Evolutionary conservation across 2,888 invertebrate species (phyloP), one percentile per base, ranked within the genome.

Genomic region (Brachyptera putata): DNA sequence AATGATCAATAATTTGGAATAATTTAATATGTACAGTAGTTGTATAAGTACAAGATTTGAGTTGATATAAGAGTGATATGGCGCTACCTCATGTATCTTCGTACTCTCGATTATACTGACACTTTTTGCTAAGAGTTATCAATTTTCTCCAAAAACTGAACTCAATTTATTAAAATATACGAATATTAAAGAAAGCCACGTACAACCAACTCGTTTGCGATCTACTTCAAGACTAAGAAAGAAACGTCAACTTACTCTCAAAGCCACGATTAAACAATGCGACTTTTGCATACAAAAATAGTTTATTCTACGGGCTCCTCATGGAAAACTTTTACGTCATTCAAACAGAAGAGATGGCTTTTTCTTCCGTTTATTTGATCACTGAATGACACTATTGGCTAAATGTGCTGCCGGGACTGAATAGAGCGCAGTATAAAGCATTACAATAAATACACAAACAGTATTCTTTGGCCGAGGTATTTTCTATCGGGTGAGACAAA

Each of bases 221-320:
- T 30, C 53, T 18, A 11, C 3, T 4, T 11, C 2, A 7, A 13
- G 53, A 53, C 53, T 53, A 53, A 53, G 36, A 34, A 30, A 30
- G 34, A 53, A 22, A 1, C 34, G 34, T 43, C 36, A 16, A 18
- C 36, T 18, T 9, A 25, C 7, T 13, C 24, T 22, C 26, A 22
- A 16, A 49, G 53, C 34, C 53, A 13, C 4, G 50, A 24, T 36
- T 16, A 53, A 53, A 53, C 53, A 53, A 53, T 53, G 53, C 53
- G 61, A 61, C 61, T 61, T 61, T 57, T 56, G 61, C 49, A 61
- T 61, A 57, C 61, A 61, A 56, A 61, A 60, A 56, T 48, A 60
- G 53, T 53, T 16, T 53, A 34, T 53, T 53, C 3, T 36, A 36
- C 18, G 53, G 36, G 26, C 53, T 53, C 61, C 60, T 60, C 48